Evolutionary conservation across 1,140 invertebrate species (phyloP).

Genomic region (Pseudoatta argentina): DNA sequence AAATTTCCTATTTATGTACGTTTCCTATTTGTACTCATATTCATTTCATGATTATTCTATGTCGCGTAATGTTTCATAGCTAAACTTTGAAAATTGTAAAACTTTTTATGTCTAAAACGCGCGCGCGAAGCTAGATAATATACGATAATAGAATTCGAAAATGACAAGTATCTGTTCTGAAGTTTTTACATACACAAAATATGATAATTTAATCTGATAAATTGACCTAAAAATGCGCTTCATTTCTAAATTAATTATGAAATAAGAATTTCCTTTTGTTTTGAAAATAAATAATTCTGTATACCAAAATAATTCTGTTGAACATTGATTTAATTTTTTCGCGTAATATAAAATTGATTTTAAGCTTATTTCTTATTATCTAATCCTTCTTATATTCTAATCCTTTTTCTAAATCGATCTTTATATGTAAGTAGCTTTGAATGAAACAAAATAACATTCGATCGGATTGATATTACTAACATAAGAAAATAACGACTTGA

Average conservation of each 20-base stretch:
- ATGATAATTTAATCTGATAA: neutral
- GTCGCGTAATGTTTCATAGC: neutral
- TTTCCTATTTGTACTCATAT: neutral
- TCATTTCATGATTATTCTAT: neutral
- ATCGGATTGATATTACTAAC: neutral
- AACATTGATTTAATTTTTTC: neutral
- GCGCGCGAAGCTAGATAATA: too few species aligned
- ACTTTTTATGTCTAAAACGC: neutral
- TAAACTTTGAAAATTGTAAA: constrained; percentile 3
- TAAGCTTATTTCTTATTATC: neutral
- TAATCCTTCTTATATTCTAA: neutral
- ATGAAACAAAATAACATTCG: neutral
- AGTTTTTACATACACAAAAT: neutral
- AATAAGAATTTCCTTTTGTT: neutral
- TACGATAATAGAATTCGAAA: neutral
- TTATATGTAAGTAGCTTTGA: neutral
- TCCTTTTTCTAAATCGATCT: neutral
- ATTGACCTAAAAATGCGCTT: neutral
- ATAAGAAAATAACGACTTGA: neutral
- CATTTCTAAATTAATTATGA: neutral
- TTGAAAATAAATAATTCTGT: neutral
- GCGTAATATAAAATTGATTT: neutral
- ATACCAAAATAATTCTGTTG: neutral
- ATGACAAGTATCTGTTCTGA: neutral
- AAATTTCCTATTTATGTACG: neutral